These are phyloP conservation scores for Rhynchomys soricoides DNA, from an alignment of 2,113 vertebrate genomes.

Conservation along the genomic window DNA sequence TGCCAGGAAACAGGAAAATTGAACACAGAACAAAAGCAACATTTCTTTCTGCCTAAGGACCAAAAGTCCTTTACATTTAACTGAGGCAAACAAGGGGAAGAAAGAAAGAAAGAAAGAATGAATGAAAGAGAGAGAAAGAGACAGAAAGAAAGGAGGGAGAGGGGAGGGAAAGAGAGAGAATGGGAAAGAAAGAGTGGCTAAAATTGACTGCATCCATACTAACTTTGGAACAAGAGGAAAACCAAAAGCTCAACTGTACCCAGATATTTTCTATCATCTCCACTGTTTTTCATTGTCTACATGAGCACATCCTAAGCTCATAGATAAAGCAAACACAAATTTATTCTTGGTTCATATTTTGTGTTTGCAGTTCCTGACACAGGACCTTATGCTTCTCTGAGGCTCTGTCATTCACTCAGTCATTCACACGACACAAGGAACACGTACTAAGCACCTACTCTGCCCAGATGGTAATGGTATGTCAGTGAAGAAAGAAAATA, in stretches of 20 bases:
- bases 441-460: background rate
- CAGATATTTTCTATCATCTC: background rate
- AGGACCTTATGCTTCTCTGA: background rate
- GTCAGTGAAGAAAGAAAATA: background rate
- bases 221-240: background rate
- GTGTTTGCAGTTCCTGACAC: background rate
- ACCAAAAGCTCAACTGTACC: background rate
- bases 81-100: background rate
- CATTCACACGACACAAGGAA: no score
- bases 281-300: background rate
- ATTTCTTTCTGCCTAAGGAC: background rate
- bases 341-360: background rate
- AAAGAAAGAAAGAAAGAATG: rapidly evolving
- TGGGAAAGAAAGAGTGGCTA: background rate
- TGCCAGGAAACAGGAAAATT: background rate
- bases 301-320: no score
- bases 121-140: no score
- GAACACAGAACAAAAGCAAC: background rate
- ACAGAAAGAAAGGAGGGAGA: background rate
- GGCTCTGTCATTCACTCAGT: background rate
- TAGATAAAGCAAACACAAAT: background rate
- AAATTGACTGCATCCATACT: background rate
- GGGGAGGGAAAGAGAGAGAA: background rate
- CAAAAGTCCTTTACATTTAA: background rate
- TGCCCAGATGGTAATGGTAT: background rate